Base-by-base conservation (phyloP, 1,140 invertebrate species). In the Papilio aristodemus region DNA sequence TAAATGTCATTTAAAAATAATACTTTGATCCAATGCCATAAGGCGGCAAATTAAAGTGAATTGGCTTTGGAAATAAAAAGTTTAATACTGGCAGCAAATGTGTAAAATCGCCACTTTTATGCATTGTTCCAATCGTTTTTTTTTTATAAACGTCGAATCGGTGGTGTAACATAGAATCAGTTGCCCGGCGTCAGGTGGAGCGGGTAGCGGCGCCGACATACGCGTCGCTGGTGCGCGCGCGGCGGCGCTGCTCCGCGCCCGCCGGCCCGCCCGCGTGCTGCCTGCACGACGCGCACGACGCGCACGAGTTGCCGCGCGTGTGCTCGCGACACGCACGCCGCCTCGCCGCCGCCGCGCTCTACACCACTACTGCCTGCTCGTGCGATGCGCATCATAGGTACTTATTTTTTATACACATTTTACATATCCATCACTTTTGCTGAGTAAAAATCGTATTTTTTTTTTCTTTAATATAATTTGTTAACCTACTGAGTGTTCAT, bases 121-220 rank as follows among this genome's bases (percentile, higher is more conserved):
- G n/a, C n/a, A n/a, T n/a, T n/a, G n/a, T n/a, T n/a, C n/a, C n/a
- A n/a, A n/a, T n/a, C n/a, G n/a, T n/a, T n/a, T n/a, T n/a, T n/a
- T n/a, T n/a, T n/a, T n/a, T n/a, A n/a, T n/a, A n/a, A n/a, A n/a
- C n/a, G n/a, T 36, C 10, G 32, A 17, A 0, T 41, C 39, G 27
- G 19, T 27, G 22, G 17, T 41, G 25, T 64, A 64, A 64, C 62
- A 41, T 64, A 22, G 41, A 64, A 39, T 19, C 39, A 64, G 62
- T 19, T 41, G 19, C 9, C 10, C 1, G 17, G 17, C 7, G 36
- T 3, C 71, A 92, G 91, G 85, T 92, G 74, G 88, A 90, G 41
- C 85, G 91, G 5, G 83, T 92, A 57, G 80, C 87, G 10, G 91
- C 91, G 7, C 90, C 91, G 3, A 92, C 91, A 8, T 88, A 91